These are phyloP conservation scores for Chunga burmeisteri DNA, from an alignment of 2,113 vertebrate genomes.

Conservation along the genomic window DNA sequence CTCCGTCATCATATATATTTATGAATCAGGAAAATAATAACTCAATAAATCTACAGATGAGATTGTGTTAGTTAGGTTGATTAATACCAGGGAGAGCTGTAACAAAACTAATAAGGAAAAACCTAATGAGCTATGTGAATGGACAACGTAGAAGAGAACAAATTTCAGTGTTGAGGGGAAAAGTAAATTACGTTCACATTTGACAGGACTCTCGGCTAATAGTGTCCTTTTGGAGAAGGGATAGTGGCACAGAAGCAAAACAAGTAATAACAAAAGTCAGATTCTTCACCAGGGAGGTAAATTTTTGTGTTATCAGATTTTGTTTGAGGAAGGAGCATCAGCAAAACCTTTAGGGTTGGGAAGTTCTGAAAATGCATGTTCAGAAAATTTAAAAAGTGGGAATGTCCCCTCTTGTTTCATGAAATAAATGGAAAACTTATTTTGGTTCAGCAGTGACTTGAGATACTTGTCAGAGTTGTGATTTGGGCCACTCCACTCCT, in stretches of 20 bases:
- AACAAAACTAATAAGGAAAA: neutral
- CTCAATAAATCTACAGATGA: neutral
- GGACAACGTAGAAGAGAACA: neutral
- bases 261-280: neutral
- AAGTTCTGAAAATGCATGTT: neutral
- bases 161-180: neutral
- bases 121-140: neutral
- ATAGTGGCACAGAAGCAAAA: neutral
- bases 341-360: neutral
- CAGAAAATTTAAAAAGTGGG: neutral
- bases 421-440: neutral
- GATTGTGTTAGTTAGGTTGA: neutral
- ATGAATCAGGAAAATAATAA: neutral
- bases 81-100: neutral
- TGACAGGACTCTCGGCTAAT: neutral
- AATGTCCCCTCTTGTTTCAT: neutral
- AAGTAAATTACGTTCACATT: neutral
- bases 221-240: neutral
- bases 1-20: neutral
- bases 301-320: neutral
- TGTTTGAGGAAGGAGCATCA: neutral
- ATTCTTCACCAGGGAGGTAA: neutral
- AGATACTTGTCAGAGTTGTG: neutral
- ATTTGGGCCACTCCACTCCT: neutral
- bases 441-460: neutral